Evolutionary conservation across 2,797 vertebrate species (phyloP), one percentile per base, ranked within the genome.

Genomic region (Pseudopleuronectes americanus): DNA sequence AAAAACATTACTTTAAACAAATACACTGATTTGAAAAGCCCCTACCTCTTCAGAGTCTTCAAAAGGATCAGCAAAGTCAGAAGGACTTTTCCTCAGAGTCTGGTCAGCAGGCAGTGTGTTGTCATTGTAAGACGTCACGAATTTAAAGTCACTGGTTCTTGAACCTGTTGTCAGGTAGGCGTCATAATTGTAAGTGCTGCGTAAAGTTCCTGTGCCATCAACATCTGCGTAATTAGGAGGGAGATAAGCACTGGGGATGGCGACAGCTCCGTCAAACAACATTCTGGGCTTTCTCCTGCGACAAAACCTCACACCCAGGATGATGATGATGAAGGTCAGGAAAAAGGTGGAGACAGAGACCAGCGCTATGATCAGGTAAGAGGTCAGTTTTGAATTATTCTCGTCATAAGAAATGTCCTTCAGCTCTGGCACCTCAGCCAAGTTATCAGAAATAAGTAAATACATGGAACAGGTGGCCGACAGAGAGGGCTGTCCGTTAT

Each of bases 271-370:
- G 45, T 26, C 58, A 14, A 83, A 81, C 61, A 87, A 54, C 68
- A 86, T 75, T 71, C 77, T 76, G 74, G 74, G 80, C 38, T 84
- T 86, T 65, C 57, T 76, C 52, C 77, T 79, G 26, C 26, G 55
- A 74, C 78, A 85, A 51, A 85, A 77, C 63, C 79, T 88, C 69
- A 87, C 26, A 57, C 83, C 79, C 6, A 87, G 4, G 23, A 87
- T 22, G 55, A 57, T 22, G 31, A 57, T 57, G 31, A 57, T 57
- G 55, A 57, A 57, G 31, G 55, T 87, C 76, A 95, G 92, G 23
- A 96, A 96, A 57, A 94, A 92, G 66, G 94, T 94, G 3, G 95
- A 96, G 56, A 96, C 94, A 73, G 94, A 84, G 77, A 95, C 95
- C 76, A 96, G 87, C 28, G 94, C 88, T 28, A 95, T 89, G 65